A percentile compares a stretch with the other conserved stretches of the same genome.
Conservation (phyloP, 2,797 vertebrate species). For the Erpetoichthys calabaricus region DNA sequence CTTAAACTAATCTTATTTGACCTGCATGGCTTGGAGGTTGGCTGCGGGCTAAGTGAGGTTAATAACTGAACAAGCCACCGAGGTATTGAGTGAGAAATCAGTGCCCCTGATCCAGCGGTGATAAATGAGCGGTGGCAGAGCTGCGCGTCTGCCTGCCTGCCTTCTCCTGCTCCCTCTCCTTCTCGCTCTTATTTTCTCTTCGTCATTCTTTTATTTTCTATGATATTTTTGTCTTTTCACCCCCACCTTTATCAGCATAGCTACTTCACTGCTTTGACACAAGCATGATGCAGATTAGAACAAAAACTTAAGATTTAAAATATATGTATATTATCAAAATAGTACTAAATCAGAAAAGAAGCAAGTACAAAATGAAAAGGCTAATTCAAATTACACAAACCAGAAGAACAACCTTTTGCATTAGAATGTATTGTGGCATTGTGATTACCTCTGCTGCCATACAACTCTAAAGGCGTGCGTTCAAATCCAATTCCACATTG, state of each 20-base stretch:
- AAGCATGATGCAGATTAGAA: too few relatives aligned
- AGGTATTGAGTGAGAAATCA: conserved; percentile 23
- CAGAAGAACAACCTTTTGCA: too few relatives aligned
- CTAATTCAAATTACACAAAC: too few relatives aligned
- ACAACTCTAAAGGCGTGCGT: too few relatives aligned
- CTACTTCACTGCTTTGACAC: too few relatives aligned
- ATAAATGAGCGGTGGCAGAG: conserved; percentile 30
- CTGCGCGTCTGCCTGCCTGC: conserved; percentile 18
- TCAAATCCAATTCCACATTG: too few relatives aligned
- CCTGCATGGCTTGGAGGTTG: conserved; percentile 16
- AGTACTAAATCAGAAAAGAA: too few relatives aligned
- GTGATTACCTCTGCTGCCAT: too few relatives aligned
- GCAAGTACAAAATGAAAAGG: too few relatives aligned
- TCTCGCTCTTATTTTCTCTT: conserved; percentile 9
- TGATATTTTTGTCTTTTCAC: conserved; percentile 17
- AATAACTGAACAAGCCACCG: conserved; percentile 25
- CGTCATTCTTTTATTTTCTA: background rate
- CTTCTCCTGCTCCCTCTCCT: conserved; percentile 20
- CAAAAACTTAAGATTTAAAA: too few relatives aligned
- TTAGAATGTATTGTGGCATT: too few relatives aligned
- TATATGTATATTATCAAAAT: too few relatives aligned
- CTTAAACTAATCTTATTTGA: conserved; percentile 20
- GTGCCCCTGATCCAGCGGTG: conserved; percentile 26
- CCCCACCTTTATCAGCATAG: background rate
- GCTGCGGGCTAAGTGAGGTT: conserved; percentile 40